Evolutionary conservation across 2,888 invertebrate genomes (phyloP).

Genomic region (Tholera decimalis): DNA sequence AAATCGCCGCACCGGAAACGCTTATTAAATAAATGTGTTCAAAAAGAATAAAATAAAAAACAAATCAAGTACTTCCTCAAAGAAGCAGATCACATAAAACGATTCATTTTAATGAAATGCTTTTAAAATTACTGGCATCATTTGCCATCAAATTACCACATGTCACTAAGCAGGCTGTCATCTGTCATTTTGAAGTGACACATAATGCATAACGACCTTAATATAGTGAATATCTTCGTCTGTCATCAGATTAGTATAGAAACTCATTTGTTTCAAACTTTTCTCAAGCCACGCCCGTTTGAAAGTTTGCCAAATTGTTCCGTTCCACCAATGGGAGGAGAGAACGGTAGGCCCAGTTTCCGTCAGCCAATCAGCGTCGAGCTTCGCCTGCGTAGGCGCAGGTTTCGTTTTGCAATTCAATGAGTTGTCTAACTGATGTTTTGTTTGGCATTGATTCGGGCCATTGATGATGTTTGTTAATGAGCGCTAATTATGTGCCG

Average conservation of each 20-base stretch:
- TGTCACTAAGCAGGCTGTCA: conserved; percentile 30
- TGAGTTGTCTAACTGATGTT: conserved; percentile 83
- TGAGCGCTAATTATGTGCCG: conserved; percentile 50
- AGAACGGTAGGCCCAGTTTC: conserved; percentile 70
- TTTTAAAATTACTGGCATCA: conserved; percentile 40
- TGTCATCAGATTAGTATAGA: conserved; percentile 47
- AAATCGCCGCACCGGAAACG: conserved; percentile 11
- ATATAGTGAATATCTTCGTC: conserved; percentile 32
- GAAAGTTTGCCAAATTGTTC: conserved; percentile 86
- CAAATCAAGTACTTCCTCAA: conserved; percentile 39
- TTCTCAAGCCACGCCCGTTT: conserved; percentile 82
- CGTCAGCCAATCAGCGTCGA: conserved; percentile 74
- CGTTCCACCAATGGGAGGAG: conserved; percentile 74
- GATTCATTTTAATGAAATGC: conserved; percentile 27
- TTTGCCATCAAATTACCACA: conserved; percentile 45
- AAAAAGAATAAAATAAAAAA: conserved; percentile 18
- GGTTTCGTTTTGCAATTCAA: conserved; percentile 84
- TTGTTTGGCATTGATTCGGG: conserved; percentile 77
- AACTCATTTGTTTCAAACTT: conserved; percentile 59
- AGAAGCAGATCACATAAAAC: conserved; percentile 35
- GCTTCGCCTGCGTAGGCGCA: conserved; percentile 83
- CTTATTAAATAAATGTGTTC: conserved; percentile 14
- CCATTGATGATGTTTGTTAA: conserved; percentile 71
- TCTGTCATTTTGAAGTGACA: conserved; percentile 24
- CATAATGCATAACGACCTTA: conserved; percentile 42